Percentiles rank a stretch among this genome's conserved stretches.
Conservation (phyloP, 2,797 vertebrate species). For the Orientallactaga sibirica region DNA sequence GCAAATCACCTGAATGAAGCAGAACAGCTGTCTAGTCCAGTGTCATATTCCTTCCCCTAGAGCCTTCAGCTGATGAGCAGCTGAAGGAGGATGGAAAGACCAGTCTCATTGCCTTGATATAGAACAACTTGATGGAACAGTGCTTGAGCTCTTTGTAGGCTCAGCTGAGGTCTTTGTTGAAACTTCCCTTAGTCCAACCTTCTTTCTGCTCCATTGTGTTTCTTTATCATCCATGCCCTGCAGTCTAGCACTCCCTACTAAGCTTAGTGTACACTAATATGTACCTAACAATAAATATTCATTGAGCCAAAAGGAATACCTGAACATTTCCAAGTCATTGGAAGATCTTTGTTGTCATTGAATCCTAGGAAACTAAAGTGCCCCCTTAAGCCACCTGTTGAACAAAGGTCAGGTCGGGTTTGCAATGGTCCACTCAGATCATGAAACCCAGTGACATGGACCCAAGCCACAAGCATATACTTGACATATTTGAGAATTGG, state of each 20-base stretch:
- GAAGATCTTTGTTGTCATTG: background rate
- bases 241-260: background rate
- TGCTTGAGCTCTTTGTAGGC: background rate
- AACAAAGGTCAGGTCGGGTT: background rate
- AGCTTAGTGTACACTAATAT: background rate
- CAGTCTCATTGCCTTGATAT: background rate
- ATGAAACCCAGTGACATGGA: background rate
- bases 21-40: background rate
- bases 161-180: background rate
- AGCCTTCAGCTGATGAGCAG: background rate
- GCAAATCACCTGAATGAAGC: background rate
- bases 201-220: background rate
- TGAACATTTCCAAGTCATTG: background rate
- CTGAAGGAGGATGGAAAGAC: background rate
- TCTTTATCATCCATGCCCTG: background rate
- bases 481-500: background rate
- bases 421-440: background rate
- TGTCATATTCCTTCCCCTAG: background rate
- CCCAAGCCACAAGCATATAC: background rate
- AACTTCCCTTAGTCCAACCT: background rate
- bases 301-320: background rate
- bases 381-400: background rate
- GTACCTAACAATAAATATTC: background rate
- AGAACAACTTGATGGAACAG: background rate
- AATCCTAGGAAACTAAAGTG: background rate